Conservation (phyloP, 1,140 invertebrate species). For the Caenorhabditis latens region DNA sequence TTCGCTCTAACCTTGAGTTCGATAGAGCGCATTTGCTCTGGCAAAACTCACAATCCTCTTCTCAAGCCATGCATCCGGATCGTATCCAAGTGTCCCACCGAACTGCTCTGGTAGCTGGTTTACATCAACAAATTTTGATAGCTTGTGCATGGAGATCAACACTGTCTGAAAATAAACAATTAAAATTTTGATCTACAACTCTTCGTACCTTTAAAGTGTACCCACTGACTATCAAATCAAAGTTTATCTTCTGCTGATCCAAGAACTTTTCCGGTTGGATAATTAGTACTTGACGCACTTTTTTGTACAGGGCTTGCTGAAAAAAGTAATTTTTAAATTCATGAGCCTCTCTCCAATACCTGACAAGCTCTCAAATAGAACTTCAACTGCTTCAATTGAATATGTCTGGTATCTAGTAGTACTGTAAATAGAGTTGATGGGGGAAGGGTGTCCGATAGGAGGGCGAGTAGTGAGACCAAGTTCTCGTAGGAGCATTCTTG, state of each 20-base stretch:
- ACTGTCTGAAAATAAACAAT: constrained; percentile 2
- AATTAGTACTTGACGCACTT: constrained; percentile 59
- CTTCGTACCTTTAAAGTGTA: constrained; percentile 55
- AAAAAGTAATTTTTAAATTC: background rate
- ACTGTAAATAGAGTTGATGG: constrained; percentile 33
- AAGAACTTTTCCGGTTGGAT: constrained; percentile 64
- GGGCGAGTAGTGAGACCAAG: constrained; percentile 1
- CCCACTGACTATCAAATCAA: constrained; percentile 60
- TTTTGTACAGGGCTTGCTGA: constrained; percentile 59
- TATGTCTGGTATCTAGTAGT: constrained; percentile 28
- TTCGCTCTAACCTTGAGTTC: too few relatives aligned
- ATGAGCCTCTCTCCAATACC: background rate
- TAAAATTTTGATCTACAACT: background rate
- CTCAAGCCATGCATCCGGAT: constrained; percentile 57
- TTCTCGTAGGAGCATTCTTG: constrained; percentile 44
- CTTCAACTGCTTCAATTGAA: constrained; percentile 43
- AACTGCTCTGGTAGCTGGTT: constrained; percentile 59
- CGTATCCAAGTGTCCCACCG: constrained; percentile 56
- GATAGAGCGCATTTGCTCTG: background rate
- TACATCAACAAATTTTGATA: constrained; percentile 62
- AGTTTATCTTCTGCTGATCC: constrained; percentile 63
- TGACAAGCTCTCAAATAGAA: constrained; percentile 50
- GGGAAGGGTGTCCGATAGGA: constrained; percentile 7
- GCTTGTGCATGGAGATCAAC: constrained; percentile 62
- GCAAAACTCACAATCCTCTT: constrained; percentile 50